Base-by-base conservation (phyloP, 2,888 invertebrate species). In the Scaeva pyrastri region DNA sequence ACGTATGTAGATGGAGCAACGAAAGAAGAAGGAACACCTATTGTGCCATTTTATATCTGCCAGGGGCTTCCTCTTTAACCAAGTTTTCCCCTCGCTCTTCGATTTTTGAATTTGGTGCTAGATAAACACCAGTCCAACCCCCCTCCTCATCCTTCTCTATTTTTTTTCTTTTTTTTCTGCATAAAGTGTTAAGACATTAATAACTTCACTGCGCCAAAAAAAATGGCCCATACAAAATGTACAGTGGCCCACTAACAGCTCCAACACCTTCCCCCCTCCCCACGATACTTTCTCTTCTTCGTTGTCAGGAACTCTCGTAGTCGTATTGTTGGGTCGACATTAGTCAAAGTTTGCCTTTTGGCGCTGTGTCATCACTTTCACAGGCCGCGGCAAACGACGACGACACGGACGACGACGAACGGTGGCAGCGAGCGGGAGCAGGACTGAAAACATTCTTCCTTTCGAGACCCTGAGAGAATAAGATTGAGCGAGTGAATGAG, bases 321-420 rank as follows among this genome's bases (percentile, higher is more conserved):
- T n/a, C 64, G 55, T 26, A 56, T 45, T 74, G 56, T 31, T n/a
- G 31, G 62, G 70, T 74, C 73, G 74, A 76, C 86, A 86, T 86
- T 81, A 86, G 86, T 86, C 82, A 86, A 86, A 77, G 86, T 73
- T 86, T 71, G 82, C 86, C 86, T 82, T 86, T 86, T 82, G 86
- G 86, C 77, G 77, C 62, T 86, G 86, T 86, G 86, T 86, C 86
- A 86, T 86, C 86, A 78, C 80, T 58, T 74, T 71, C 56, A 52
- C 31, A 8, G 66, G 31, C 31, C 8, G 31, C 8, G 31, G 8
- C 31, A 8, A 5, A 31, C 31, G 31, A 7, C n/a, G n/a, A n/a
- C n/a, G n/a, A n/a, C n/a, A n/a, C n/a, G n/a, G n/a, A n/a, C n/a
- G n/a, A n/a, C n/a, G n/a, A n/a, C n/a, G n/a, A n/a, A n/a, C n/a